Conservation (phyloP, 2,888 invertebrate species). For the Yponomeuta evonymella region DNA sequence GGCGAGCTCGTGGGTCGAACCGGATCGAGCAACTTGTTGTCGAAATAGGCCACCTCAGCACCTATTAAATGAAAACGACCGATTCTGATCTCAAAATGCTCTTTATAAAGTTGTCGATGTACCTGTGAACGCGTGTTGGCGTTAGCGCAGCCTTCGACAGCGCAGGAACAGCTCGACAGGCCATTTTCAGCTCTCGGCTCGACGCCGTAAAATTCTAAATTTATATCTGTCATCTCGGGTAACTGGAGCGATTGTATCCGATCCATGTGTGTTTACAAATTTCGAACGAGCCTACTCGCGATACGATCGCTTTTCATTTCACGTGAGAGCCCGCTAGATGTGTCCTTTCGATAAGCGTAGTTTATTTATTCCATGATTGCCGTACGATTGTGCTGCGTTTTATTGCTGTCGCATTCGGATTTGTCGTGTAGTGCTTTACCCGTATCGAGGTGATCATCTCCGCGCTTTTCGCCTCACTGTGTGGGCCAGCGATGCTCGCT, state of each 20-base stretch:
- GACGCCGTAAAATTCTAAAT: constrained; percentile 38
- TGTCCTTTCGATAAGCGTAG: constrained; percentile 38
- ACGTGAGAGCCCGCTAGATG: constrained; percentile 31
- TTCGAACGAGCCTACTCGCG: constrained; percentile 32
- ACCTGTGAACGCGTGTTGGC: constrained; percentile 19
- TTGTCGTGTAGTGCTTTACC: constrained; percentile 39
- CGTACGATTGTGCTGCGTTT: constrained; percentile 45
- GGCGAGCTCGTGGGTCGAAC: constrained; percentile 31
- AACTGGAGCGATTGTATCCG: constrained; percentile 43
- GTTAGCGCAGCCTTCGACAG: constrained; percentile 28
- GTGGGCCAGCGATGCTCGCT: constrained; percentile 23
- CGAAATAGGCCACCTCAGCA: constrained; percentile 36
- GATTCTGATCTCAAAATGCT: constrained; percentile 35
- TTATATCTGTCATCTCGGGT: constrained; percentile 38
- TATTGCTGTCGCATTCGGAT: constrained; percentile 43
- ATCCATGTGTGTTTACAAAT: constrained; percentile 32
- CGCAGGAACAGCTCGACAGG: background rate
- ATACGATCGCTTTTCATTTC: constrained; percentile 42
- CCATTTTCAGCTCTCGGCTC: constrained; percentile 36
- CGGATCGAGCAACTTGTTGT: constrained; percentile 33
- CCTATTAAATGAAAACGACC: constrained; percentile 34
- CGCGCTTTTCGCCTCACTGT: constrained; percentile 19
- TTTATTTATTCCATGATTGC: constrained; percentile 39
- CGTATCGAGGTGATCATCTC: constrained; percentile 31
- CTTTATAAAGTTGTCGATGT: constrained; percentile 32